Base-by-base conservation (phyloP, 2,113 vertebrate species). In the Nyctereutes procyonoides region DNA sequence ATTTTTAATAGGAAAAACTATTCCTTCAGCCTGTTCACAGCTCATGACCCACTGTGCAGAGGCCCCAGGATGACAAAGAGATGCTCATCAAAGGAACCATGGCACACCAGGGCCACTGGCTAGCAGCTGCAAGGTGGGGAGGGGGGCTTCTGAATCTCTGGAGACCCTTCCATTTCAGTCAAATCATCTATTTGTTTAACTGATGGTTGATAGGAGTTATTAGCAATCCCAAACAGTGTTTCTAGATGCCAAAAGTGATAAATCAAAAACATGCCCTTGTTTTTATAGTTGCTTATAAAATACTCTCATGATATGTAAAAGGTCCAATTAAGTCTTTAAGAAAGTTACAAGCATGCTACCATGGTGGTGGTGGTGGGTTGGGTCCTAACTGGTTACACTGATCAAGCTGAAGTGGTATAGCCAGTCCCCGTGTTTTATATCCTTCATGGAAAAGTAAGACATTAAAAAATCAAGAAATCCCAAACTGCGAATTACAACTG, bases 321-420 rank as follows among this genome's bases (percentile, higher is more conserved):
- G 65, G 51, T 48, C 51, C 71, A 91, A 91, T 77, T 43, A 92
- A 53, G 48, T 62, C 20, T 71, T 69, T 71, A 26, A 81, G 62
- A 76, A 62, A 58, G 32, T 53, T 67, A 65, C 51, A 60, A 9
- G 53, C 3, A 55, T 30, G 30, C n/a, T 17, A 10, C 65, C 0
- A 0, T 32, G 32, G 35, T 74, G 48, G 35, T 74, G 48, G 35
- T 32, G 24, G 8, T 8, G 3, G 48, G 32, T 35, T 11, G n/a
- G 56, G 26, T 35, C 74, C 35, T 14, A 53, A 6, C 2, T 0
- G 19, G 51, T 43, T 13, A 13, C 28, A 22, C 9, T 56, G 12
- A 83, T 55, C 38, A 62, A 43, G n/a, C 24, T 5, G 17, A 48
- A 88, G 56, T 10, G 10, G 9, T 56, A 5, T 26, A 35, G 48